phyloP scores from a whole-genome alignment of 2,888 invertebrate genomes.

The Xestia ashworthii region DNA sequence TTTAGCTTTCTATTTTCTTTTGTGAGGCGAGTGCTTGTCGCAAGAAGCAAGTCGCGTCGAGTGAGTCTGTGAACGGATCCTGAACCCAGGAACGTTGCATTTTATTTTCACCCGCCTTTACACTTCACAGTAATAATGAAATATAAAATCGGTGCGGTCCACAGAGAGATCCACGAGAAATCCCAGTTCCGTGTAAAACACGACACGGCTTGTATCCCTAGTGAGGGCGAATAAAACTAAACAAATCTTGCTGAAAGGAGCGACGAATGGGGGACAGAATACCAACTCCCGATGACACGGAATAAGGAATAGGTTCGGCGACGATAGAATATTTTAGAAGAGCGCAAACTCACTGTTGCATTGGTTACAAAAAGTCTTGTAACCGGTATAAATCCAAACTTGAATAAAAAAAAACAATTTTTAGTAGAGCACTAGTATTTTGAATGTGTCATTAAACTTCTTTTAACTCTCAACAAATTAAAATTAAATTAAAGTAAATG shows the following conservation, averaged over 20 bases:
- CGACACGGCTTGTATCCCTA: constrained; percentile 38
- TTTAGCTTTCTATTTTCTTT: too few species aligned
- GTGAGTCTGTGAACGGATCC: neutral
- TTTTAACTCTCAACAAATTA: neutral
- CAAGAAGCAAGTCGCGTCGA: neutral
- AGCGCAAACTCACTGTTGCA: neutral
- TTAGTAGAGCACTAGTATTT: neutral
- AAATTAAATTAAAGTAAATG: too few species aligned
- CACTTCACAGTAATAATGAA: constrained; percentile 45
- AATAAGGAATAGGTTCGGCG: neutral
- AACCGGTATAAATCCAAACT: neutral
- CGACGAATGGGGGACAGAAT: constrained; percentile 30
- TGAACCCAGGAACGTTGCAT: neutral
- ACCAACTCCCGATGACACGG: neutral
- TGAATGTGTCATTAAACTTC: neutral
- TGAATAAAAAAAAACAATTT: neutral
- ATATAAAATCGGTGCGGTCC: constrained; percentile 45
- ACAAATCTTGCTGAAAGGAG: constrained; percentile 50
- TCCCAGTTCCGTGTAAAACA: constrained; percentile 59
- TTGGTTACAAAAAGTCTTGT: neutral
- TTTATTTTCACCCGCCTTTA: constrained; percentile 13
- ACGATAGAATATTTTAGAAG: constrained; percentile 17
- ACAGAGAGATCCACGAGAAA: constrained; percentile 46
- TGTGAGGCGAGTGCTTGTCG: neutral
- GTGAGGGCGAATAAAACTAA: constrained; percentile 61